Base-by-base conservation (phyloP, 2,113 vertebrate species). In the Psammodynastes pulverulentus region DNA sequence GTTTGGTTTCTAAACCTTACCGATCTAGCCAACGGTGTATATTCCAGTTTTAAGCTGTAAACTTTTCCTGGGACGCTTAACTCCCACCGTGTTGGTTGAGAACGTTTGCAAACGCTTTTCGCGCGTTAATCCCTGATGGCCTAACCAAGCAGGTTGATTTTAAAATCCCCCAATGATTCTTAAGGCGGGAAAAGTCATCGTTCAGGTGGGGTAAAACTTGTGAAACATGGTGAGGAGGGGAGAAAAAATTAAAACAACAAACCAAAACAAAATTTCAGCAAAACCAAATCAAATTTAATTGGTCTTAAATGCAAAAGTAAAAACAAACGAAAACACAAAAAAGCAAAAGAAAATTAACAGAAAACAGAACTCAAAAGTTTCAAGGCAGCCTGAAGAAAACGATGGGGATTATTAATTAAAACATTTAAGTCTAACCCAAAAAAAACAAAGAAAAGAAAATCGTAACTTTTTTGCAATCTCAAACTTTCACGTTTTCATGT, bases 281-380 rank as follows among this genome's bases (percentile, higher is more conserved):
- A 99, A 99, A 99, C 97, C 97, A 99, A 99, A 98, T 97, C 98
- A 99, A 99, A 99, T 99, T 99, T 99, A 99, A 99, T 92, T 99
- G 98, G 98, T 99, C 97, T 97, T 98, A 98, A 98, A 98, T 98
- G 98, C 98, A 98, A 98, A 98, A 98, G 98, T 98, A 98, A 98
- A 98, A 98, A 97, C 97, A 98, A 99, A 98, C 97, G 97, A 98
- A 98, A 98, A 98, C 97, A 98, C 97, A 97, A 98, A 98, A 98
- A 98, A 98, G 97, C 96, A 98, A 98, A 98, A 98, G 97, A 98
- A 98, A 98, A 98, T 98, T 98, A 98, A 97, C 97, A 98, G 97
- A 97, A 88, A 98, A 97, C 97, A 97, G 97, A 98, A 97, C 97
- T 97, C 98, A 98, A 98, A 53, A 98, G 97, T 98, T 98, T 98